phyloP scores from a whole-genome alignment of 2,797 vertebrate species.

The Pteropus rufus region DNA sequence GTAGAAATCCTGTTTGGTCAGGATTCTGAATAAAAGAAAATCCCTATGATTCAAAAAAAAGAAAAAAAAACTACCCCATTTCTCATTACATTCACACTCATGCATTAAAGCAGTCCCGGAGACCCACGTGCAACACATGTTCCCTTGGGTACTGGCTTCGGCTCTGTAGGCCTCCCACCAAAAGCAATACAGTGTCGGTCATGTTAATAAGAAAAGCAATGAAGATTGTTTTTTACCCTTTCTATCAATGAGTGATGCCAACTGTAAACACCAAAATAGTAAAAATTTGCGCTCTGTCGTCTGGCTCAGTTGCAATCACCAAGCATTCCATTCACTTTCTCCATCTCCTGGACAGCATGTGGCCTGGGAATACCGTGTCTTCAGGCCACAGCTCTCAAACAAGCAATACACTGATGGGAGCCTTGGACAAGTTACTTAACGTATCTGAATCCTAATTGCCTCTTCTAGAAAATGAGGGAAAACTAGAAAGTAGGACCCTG shows the following conservation, averaged over 20 bases:
- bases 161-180: neutral
- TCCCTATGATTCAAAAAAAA: neutral
- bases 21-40: neutral
- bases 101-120: neutral
- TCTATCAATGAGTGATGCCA: neutral
- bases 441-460: neutral
- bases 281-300: neutral
- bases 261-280: neutral
- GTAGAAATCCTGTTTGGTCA: neutral
- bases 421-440: neutral
- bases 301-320: neutral
- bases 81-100: neutral
- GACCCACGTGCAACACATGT: rapidly evolving
- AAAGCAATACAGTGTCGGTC: too few relatives aligned
- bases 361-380: neutral
- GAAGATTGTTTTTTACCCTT: neutral
- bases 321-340: rapidly evolving
- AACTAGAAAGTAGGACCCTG: neutral
- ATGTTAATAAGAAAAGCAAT: neutral
- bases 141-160: neutral
- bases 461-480: neutral
- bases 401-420: rapidly evolving
- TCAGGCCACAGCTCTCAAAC: neutral
- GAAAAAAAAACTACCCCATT: too few relatives aligned
- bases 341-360: neutral